Base-by-base conservation (phyloP, 1,140 invertebrate species). In the Hydropsyche tenuis region DNA sequence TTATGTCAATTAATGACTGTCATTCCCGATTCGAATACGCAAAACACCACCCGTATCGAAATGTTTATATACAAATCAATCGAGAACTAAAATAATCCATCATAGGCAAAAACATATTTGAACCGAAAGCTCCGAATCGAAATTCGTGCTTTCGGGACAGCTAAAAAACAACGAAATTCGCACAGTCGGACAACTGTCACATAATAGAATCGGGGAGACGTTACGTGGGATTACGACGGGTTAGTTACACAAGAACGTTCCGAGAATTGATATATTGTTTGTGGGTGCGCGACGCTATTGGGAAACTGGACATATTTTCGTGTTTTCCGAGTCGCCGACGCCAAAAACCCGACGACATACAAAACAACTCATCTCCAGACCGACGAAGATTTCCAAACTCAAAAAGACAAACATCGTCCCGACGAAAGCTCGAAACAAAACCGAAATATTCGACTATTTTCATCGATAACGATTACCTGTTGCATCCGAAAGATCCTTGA, bases 191-290 rank as follows among this genome's bases (percentile, higher is more conserved):
- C n/a, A n/a, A n/a, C n/a, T n/a, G n/a, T 37, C 30, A 37, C 30
- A 37, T 37, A 37, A 37, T 9, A 9, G 30, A n/a, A n/a, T n/a
- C n/a, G 30, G 30, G n/a, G 56, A 18, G 6, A 60, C 23, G 23
- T 14, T 60, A 60, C 56, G 56, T 60, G 56, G 56, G 45, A 48
- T 68, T 68, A 48, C 45, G 65, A 68, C 56, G 22, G 56, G 56
- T 65, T 18, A 65, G 42, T 68, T 68, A 48, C 65, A 48, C 65
- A 68, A 68, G 56, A 60, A 22, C 65, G 22, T 9, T 46, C 45
- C 65, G 65, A 68, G 65, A 68, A 68, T 68, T 68, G 65, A 68
- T 68, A 68, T 68, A 68, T 68, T 68, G 65, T 68, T 65, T 65
- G 30, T 42, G 42, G 63, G 63, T 65, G 63, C 25, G 9, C 25